Evolutionary conservation across 2,797 vertebrate genomes (phyloP).

Genomic region (Acanthis flammea): DNA sequence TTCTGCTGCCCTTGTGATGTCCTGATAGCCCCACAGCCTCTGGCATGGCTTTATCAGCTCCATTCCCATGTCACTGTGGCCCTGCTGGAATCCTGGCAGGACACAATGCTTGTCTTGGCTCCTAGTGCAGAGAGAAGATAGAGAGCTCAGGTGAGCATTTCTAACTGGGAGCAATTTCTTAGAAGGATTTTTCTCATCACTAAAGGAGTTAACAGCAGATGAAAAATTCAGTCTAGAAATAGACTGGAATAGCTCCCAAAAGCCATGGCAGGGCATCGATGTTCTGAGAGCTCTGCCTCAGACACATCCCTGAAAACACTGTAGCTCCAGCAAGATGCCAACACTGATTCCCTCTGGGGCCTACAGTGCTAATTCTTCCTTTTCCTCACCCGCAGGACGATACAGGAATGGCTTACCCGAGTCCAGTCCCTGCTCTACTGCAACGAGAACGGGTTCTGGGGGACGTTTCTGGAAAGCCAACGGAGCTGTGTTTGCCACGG

Average conservation of each 20-base stretch:
- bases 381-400: conserved; percentile 80
- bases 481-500: conserved; percentile 95
- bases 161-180: neutral
- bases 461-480: conserved; percentile 96
- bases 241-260: neutral
- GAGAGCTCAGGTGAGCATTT: neutral
- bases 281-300: neutral
- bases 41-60: neutral
- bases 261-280: neutral
- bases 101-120: neutral
- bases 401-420: conserved; percentile 96
- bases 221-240: neutral
- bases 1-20: neutral
- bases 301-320: neutral
- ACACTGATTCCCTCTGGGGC: neutral
- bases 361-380: neutral
- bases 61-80: neutral
- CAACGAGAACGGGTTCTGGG: conserved; percentile 99
- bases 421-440: conserved; percentile 99
- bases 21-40: neutral
- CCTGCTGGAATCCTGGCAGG: neutral
- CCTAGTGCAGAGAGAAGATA: neutral
- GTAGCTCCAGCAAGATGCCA: neutral
- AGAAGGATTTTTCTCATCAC: neutral
- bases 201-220: neutral